These are phyloP conservation scores for Scrobipalpa atriplicella DNA, from an alignment of 2,888 invertebrate species.

Conservation along the genomic window DNA sequence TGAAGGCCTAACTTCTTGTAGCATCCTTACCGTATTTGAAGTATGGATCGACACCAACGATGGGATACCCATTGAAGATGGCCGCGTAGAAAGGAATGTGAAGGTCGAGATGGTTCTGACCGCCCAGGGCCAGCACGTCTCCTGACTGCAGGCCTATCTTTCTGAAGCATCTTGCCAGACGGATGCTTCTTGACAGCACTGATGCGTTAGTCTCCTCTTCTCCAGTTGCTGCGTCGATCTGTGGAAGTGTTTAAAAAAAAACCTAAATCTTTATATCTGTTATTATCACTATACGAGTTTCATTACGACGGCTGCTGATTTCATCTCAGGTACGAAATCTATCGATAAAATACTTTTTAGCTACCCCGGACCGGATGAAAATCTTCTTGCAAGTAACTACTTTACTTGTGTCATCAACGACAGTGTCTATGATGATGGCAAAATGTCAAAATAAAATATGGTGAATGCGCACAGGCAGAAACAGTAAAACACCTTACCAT, in stretches of 20 bases:
- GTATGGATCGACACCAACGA: conserved; percentile 61
- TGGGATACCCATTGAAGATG: conserved; percentile 54
- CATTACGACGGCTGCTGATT: no score
- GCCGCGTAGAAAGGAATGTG: conserved; percentile 66
- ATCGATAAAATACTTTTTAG: no score
- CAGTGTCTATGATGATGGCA: no score
- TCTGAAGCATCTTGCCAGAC: conserved; percentile 55
- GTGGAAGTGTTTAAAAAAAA: conserved; percentile 7
- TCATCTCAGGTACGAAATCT: no score
- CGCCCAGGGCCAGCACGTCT: conserved; percentile 61
- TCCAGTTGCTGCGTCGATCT: conserved; percentile 71
- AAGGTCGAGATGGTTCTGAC: conserved; percentile 63
- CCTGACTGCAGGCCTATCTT: conserved; percentile 56
- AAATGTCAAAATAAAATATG: no score
- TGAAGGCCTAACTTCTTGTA: conserved; percentile 47
- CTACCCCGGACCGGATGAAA: no score
- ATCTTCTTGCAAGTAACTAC: no score
- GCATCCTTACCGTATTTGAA: conserved; percentile 66
- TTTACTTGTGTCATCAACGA: no score
- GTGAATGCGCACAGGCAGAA: no score
- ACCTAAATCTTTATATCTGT: no score
- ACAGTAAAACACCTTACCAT: no score
- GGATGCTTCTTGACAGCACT: conserved; percentile 54
- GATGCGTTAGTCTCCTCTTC: conserved; percentile 58
- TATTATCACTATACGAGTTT: no score